These are phyloP conservation scores for Diadema setosum DNA, from an alignment of 35 echinoderm and acorn worm species.

Conservation along the genomic window DNA sequence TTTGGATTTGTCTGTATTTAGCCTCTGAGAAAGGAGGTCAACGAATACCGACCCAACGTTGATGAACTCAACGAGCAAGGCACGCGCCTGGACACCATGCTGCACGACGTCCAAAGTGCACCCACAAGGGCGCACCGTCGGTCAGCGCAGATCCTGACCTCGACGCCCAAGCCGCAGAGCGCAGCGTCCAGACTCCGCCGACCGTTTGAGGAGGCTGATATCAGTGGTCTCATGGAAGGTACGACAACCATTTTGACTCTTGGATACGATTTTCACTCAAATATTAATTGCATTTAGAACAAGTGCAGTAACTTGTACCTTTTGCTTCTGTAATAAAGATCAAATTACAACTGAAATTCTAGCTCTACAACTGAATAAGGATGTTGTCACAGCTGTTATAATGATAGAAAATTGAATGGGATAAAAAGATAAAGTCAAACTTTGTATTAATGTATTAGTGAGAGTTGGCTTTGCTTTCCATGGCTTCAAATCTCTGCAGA, in stretches of 20 bases:
- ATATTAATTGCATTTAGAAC: no score
- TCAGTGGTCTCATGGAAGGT: conserved; percentile 97
- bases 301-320: no score
- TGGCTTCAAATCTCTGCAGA: no score
- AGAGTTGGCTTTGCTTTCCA: no score
- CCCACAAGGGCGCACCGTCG: conserved; percentile 59
- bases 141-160: conserved; percentile 68
- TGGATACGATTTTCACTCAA: no score
- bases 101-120: conserved; percentile 32
- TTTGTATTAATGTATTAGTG: no score
- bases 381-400: no score
- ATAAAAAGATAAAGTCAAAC: no score
- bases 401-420: no score
- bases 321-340: no score
- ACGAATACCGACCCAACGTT: conserved; percentile 84
- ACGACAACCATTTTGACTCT: background rate
- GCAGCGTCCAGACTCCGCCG: conserved; percentile 29
- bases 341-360: no score
- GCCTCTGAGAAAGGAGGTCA: conserved; percentile 84
- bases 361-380: no score
- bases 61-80: conserved; percentile 82
- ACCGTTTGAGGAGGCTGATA: conserved; percentile 82
- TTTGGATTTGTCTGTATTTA: background rate
- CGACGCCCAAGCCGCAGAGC: conserved; percentile 49
- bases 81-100: conserved; percentile 68